Evolutionary conservation across 2,888 invertebrate species (phyloP), one percentile per base, ranked within the genome.

Genomic region (Liposcelis brunnea): DNA sequence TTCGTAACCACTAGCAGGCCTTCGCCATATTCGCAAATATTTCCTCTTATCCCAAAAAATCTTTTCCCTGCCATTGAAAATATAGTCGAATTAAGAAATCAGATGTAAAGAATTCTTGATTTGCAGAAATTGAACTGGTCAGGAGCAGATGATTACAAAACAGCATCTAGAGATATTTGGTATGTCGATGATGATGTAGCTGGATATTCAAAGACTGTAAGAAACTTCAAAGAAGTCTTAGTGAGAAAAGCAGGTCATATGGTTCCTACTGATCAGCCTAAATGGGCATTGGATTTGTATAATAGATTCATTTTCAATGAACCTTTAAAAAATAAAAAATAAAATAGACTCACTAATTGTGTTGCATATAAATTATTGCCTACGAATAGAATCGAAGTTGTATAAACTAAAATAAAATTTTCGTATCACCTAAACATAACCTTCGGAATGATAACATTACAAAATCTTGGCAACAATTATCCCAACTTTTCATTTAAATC

Each of bases 201-300:
- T 1, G 85, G 85, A 0, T 86, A 81, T 63, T 75, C 72, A 1
- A 82, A 79, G 58, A 69, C 72, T 51, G 77, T 74, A 5, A 77
- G 77, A 0, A 77, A 78, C 56, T 62, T 86, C 43, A 74, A 77
- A 1, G 82, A 83, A 60, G 70, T 83, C 2, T 59, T 85, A 61
- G 76, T 85, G 1, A 67, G 84, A 48, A 72, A 80, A 62, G 82
- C 85, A 10, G 86, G 87, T 0, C 86, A 86, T 55, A 80, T 85
- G 78, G 80, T 81, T 7, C 82, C 84, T 0, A 67, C 70, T 26
- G 83, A 85, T 63, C 81, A 85, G 58, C 83, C 85, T 0, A 71
- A 75, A 54, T 80, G 80, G 75, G 77, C 80, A 2, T 68, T 75
- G 15, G 77, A 82, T 60, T 64, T 87, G 60, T 80, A 86, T 37